A percentile compares a stretch with the other conserved stretches of the same genome.
Evolutionary conservation across 2,888 invertebrate species (phyloP).

Genomic region (Cheilosia urbana): DNA sequence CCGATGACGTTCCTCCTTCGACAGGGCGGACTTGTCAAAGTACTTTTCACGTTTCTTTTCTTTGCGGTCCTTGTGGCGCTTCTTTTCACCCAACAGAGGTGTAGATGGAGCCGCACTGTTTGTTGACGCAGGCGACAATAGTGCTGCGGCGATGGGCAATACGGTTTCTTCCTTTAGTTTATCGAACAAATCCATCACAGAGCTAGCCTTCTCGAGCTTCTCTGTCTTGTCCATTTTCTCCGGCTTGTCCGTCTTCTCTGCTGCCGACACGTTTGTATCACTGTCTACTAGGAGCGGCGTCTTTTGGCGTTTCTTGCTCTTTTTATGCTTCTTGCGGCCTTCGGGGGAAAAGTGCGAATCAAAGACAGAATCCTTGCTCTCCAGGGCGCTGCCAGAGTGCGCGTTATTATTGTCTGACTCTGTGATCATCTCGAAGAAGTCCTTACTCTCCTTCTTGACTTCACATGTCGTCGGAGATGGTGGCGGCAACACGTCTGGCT

Average conservation of each 20-base stretch:
- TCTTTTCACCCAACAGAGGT: conserved; percentile 79
- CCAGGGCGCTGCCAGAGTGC: conserved; percentile 78
- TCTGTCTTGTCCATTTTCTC: conserved; percentile 67
- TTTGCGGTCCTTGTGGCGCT: conserved; percentile 83
- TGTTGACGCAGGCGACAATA: conserved; percentile 22
- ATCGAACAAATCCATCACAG: conserved; percentile 84
- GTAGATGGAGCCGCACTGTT: conserved; percentile 49
- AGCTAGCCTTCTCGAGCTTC: conserved; percentile 68
- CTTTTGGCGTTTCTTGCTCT: conserved; percentile 92
- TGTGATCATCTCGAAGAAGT: conserved; percentile 77
- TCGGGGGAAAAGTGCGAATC: conserved; percentile 84
- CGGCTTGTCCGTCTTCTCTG: conserved; percentile 67
- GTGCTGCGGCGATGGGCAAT: conserved; percentile 24
- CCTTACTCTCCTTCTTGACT: conserved; percentile 81
- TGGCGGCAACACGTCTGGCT: conserved; percentile 36
- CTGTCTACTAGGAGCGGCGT: conserved; percentile 80
- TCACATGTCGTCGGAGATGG: conserved; percentile 70
- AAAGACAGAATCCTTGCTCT: conserved; percentile 84
- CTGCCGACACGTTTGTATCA: conserved; percentile 76
- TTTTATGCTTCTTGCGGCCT: conserved; percentile 91
- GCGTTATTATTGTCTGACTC: conserved; percentile 76
- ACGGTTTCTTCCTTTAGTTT: conserved; percentile 84
- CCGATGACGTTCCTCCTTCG: conserved; percentile 84
- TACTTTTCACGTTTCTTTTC: conserved; percentile 83
- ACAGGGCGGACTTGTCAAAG: conserved; percentile 78